phyloP scores from a whole-genome alignment of 2,888 invertebrate species.

The Pterobdella sp. region DNA sequence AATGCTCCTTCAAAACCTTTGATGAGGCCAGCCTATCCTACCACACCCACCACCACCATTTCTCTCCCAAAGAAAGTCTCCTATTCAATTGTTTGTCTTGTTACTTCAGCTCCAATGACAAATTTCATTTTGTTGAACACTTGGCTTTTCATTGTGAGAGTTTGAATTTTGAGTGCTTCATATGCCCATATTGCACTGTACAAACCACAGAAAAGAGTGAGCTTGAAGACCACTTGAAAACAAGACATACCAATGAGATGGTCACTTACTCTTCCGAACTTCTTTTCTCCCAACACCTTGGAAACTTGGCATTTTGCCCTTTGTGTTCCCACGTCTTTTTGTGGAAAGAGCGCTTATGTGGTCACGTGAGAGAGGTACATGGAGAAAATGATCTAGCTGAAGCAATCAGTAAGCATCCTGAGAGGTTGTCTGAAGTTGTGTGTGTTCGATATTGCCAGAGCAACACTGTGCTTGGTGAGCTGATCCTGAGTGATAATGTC shows the following conservation, averaged over 20 bases:
- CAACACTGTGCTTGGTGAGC: not conserved
- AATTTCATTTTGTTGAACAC: not conserved
- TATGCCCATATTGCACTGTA: conserved; percentile 29
- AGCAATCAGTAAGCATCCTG: not conserved
- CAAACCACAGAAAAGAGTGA: conserved; percentile 7
- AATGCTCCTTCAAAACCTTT: not conserved
- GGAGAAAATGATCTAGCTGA: conserved; percentile 21
- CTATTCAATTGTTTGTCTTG: not conserved
- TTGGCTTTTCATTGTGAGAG: not conserved
- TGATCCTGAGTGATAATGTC: not conserved
- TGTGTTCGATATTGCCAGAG: not conserved
- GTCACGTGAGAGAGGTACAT: conserved; percentile 27
- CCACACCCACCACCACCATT: conserved; percentile 7
- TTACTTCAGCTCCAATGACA: not conserved
- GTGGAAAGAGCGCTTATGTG: conserved; percentile 30
- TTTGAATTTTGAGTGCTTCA: not conserved
- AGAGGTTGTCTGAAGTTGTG: not conserved
- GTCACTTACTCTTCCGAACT: conserved; percentile 31
- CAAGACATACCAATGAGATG: conserved; percentile 21
- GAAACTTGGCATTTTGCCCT: conserved; percentile 31
- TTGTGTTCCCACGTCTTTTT: conserved; percentile 25
- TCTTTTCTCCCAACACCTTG: conserved; percentile 24
- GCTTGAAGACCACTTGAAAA: conserved; percentile 5
- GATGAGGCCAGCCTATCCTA: not conserved
- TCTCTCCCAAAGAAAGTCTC: not conserved